A percentile compares a stretch with the other conserved stretches of the same genome.
phyloP scores from a whole-genome alignment of 2,113 vertebrate genomes.

The Pangasianodon gigas region DNA sequence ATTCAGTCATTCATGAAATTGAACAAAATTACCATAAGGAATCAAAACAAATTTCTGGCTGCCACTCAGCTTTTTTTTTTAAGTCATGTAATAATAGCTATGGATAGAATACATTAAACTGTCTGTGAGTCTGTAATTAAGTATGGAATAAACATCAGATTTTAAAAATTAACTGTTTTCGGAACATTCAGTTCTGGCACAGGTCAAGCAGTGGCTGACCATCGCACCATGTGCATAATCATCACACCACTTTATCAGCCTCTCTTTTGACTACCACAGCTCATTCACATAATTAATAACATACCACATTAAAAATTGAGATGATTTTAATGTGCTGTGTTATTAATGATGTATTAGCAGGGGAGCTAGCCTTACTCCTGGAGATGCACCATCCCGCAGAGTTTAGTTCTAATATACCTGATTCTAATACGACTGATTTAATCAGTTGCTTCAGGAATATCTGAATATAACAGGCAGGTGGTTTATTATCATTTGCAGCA shows the following conservation, averaged over 20 bases:
- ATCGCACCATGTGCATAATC: neutral
- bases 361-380: neutral
- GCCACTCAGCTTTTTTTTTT: neutral
- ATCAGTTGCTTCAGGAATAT: neutral
- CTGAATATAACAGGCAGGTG: neutral
- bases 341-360: conserved; percentile 1
- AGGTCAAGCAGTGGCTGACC: neutral
- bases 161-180: neutral
- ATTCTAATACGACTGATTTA: neutral
- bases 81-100: neutral
- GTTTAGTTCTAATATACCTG: neutral
- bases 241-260: neutral
- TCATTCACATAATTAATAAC: conserved; percentile 3
- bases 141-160: neutral
- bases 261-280: neutral
- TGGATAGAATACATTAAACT: neutral
- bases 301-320: neutral
- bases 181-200: neutral
- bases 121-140: neutral
- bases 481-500: neutral
- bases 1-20: conserved; percentile 15
- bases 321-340: neutral
- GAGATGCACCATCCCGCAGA: neutral
- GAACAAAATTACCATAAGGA: neutral
- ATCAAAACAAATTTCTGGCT: neutral